These are phyloP conservation scores for Heliconius congener DNA, from an alignment of 1,140 invertebrate genomes.

Conservation along the genomic window DNA sequence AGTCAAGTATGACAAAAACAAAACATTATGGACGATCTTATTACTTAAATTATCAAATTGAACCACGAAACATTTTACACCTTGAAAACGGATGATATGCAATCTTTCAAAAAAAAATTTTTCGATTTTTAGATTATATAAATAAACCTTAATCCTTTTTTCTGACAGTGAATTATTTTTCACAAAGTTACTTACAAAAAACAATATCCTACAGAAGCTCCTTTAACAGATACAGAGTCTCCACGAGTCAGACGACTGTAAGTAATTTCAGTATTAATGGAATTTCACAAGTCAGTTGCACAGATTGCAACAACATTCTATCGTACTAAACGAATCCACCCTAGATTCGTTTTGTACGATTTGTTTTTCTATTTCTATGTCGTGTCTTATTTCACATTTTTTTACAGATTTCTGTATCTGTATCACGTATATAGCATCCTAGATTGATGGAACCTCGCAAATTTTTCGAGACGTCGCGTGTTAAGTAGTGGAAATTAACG, in stretches of 20 bases:
- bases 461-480: too few species aligned
- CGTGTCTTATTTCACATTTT: neutral
- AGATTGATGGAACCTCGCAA: too few species aligned
- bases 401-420: too few species aligned
- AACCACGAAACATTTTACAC: too few species aligned
- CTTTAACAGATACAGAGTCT: neutral
- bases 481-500: too few species aligned
- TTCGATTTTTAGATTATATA: too few species aligned
- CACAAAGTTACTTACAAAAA: neutral
- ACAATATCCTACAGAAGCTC: neutral
- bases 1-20: too few species aligned
- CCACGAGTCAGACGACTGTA: neutral
- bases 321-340: neutral
- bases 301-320: constrained; percentile 10
- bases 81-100: too few species aligned
- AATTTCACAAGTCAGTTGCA: constrained; percentile 4
- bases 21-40: too few species aligned
- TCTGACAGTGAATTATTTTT: neutral
- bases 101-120: too few species aligned
- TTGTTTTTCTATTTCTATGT: neutral
- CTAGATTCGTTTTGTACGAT: neutral
- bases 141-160: neutral
- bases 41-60: too few species aligned
- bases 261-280: constrained; percentile 15
- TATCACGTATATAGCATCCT: too few species aligned